Base-by-base conservation (phyloP, 2,797 vertebrate species). In the Macropus fuliginosus region DNA sequence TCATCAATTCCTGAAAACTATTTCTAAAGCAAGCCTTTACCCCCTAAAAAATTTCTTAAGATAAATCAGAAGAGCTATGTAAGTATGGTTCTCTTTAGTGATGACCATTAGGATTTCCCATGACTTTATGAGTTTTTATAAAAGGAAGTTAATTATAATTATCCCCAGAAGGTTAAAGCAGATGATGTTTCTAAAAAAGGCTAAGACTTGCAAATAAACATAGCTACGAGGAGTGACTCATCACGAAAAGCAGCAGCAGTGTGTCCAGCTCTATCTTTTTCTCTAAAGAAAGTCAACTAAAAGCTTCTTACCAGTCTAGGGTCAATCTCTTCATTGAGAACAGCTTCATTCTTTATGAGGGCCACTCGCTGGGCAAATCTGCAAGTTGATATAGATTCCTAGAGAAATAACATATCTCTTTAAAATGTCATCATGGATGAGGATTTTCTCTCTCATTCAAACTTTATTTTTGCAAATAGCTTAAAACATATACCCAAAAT, bases 341-440 rank as follows among this genome's bases (percentile, higher is more conserved):
- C 91, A 0, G 99, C 99, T 98, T 99, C 99, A 46, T 99, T 99
- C 98, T 99, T 99, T 97, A 99, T 99, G 93, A 99, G 98, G 56
- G 99, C 99, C 97, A 99, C 99, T 94, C 99, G 98, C 92, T 99
- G 99, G 95, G 99, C 99, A 98, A 99, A 99, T 97, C 99, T 99
- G 96, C 99, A 99, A 0, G 99, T 99, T 28, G 99, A 99, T 98
- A 99, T 99, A 91, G 99, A 99, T 96, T 99, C 99, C 99, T 99
- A 95, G 56, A 4, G 3, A 90, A 62, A 95, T 46, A 94, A 96
- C 92, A 93, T 55, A 89, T 11, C 8, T 56, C 28, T n/a, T 93
- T 95, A 93, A 97, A 56, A 94, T 95, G 56, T 40, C 56, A 87
- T 12, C 29, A 5, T 4, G 66, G 0, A 29, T 81, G n/a, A 0